These are phyloP conservation scores for Chaunax sp. DNA, from an alignment of 2,797 vertebrate species.

Conservation along the genomic window DNA sequence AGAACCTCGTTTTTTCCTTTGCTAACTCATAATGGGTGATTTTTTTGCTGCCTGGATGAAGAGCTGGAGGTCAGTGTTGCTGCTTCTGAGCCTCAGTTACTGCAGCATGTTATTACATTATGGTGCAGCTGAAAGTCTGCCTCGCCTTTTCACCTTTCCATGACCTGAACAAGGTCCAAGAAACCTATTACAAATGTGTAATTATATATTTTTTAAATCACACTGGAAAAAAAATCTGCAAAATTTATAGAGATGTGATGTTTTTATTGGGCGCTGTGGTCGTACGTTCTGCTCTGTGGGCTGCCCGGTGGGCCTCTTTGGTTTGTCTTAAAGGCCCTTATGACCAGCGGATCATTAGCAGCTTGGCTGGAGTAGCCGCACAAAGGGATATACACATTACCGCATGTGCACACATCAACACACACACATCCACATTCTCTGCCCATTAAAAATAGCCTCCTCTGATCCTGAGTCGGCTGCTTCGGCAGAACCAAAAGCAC, in stretches of 20 bases:
- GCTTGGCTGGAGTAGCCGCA: slow-evolving; percentile 27
- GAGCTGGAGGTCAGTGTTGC: slow-evolving; percentile 5
- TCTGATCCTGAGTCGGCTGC: slow-evolving; percentile 45
- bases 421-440: slow-evolving; percentile 40
- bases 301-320: slow-evolving; percentile 52
- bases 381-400: slow-evolving; percentile 10
- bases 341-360: slow-evolving; percentile 58
- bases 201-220: slow-evolving; percentile 15
- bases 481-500: slow-evolving; percentile 34
- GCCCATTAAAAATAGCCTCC: slow-evolving; percentile 43
- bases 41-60: too few relatives aligned
- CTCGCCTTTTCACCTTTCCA: slow-evolving; percentile 22
- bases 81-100: background rate
- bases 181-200: slow-evolving; percentile 12
- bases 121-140: background rate
- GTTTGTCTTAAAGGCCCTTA: slow-evolving; percentile 51
- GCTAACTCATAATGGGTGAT: slow-evolving; percentile 3
- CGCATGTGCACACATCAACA: slow-evolving; percentile 13
- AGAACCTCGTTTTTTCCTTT: background rate
- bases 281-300: slow-evolving; percentile 38
- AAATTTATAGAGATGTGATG: slow-evolving; percentile 46
- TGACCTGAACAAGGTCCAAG: slow-evolving; percentile 15
- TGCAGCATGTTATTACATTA: slow-evolving; percentile 5
- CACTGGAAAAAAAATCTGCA: background rate
- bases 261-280: slow-evolving; percentile 52